Evolutionary conservation across 2,797 vertebrate species (phyloP).

Genomic region (Onychomys arenicola): DNA sequence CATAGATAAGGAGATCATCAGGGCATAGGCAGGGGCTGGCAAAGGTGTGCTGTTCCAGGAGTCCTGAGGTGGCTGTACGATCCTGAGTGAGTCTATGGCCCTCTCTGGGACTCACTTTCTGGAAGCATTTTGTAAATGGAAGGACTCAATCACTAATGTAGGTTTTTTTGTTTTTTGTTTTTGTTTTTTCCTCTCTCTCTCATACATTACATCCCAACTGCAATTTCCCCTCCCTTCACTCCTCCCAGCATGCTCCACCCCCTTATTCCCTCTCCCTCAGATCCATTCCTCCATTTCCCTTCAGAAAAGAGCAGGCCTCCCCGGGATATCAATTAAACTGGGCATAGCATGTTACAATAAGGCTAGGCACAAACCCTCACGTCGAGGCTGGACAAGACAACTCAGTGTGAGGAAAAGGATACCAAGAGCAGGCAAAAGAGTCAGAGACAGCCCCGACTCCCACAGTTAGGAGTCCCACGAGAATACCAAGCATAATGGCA

Average conservation of each 20-base stretch:
- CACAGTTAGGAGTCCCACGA: not conserved
- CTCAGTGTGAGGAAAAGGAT: not conserved
- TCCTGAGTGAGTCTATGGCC: not conserved
- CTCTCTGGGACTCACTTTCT: not conserved
- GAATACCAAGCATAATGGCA: not conserved
- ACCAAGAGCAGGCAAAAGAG: not conserved
- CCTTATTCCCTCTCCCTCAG: not conserved
- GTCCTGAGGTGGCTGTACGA: not conserved
- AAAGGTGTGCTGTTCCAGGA: not conserved
- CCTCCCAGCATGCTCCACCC: not conserved
- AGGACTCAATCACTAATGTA: not conserved
- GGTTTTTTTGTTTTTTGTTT: not conserved
- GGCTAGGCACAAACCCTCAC: not conserved
- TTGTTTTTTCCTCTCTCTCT: not conserved
- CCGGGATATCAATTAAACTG: not conserved
- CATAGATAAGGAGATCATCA: accelerated
- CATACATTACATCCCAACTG: not conserved
- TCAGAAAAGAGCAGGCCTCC: not conserved
- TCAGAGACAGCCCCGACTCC: not conserved
- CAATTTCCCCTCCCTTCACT: not conserved
- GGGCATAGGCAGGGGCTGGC: not conserved
- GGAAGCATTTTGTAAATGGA: not conserved
- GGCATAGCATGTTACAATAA: not conserved
- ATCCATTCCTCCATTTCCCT: not conserved
- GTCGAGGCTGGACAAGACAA: not conserved